A percentile compares a stretch with the other conserved stretches of the same genome.
These are phyloP conservation scores for Xestia c-nigrum DNA, from an alignment of 2,888 invertebrate species.

Conservation along the genomic window DNA sequence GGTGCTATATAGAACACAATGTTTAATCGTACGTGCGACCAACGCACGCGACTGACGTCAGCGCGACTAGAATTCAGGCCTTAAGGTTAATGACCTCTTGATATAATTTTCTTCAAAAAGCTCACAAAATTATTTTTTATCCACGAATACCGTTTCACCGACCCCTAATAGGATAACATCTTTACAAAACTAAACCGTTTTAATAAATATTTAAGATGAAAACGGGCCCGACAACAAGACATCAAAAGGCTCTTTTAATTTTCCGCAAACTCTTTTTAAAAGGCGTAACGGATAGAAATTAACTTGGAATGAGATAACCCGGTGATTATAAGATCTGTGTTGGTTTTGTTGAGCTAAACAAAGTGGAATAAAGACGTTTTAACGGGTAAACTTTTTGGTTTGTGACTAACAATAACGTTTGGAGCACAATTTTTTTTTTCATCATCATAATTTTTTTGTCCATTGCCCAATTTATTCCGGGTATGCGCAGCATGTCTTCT, in stretches of 20 bases:
- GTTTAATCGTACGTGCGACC: too few species aligned
- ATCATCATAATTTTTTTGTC: too few species aligned
- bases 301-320: slow-evolving; percentile 56
- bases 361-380: slow-evolving; percentile 37
- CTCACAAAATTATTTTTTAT: background rate
- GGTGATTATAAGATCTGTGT: slow-evolving; percentile 53
- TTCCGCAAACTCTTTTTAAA: slow-evolving; percentile 45
- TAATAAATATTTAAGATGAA: slow-evolving; percentile 45
- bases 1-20: too few species aligned
- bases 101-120: background rate
- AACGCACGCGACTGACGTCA: too few species aligned
- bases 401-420: background rate
- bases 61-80: too few species aligned
- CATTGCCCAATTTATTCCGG: background rate
- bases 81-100: background rate
- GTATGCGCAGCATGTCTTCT: background rate
- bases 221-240: slow-evolving; percentile 31
- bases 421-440: too few species aligned
- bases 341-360: slow-evolving; percentile 56
- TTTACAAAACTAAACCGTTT: slow-evolving; percentile 45
- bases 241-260: slow-evolving; percentile 55
- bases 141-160: too few species aligned
- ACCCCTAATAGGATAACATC: slow-evolving; percentile 17
- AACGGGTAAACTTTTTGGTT: slow-evolving; percentile 19
- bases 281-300: slow-evolving; percentile 57